Evolutionary conservation across 2,113 vertebrate species (phyloP).

Genomic region (Gambusia holbrooki): DNA sequence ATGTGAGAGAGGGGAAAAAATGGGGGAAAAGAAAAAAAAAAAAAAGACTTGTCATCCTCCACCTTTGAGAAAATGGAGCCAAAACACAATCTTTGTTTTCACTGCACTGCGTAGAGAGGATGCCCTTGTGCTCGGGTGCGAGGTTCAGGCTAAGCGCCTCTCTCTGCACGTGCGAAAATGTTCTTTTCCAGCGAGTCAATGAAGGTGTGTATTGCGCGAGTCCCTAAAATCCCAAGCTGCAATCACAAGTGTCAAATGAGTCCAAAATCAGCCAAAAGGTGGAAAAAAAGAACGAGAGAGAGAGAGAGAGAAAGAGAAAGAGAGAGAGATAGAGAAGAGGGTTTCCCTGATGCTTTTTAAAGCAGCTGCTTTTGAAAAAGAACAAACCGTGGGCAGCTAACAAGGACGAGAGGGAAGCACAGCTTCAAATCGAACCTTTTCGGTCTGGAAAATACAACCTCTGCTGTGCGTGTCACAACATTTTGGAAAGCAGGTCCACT

Average conservation of each 20-base stretch:
- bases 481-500: background rate
- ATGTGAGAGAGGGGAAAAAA: conserved; percentile 54
- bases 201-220: conserved; percentile 35
- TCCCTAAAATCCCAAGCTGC: conserved; percentile 46
- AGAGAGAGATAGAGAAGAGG: conserved; percentile 12
- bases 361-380: conserved; percentile 30
- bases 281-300: too few relatives aligned
- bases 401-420: conserved; percentile 13
- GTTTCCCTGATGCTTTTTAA: conserved; percentile 41
- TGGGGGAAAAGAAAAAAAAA: conserved; percentile 33
- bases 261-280: conserved; percentile 23
- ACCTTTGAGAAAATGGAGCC: conserved; percentile 56
- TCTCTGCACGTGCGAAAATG: background rate
- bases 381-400: conserved; percentile 32
- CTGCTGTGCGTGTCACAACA: background rate
- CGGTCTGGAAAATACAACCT: conserved; percentile 17
- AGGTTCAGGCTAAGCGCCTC: conserved; percentile 5
- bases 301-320: background rate
- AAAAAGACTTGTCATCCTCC: conserved; percentile 57
- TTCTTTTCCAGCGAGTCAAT: conserved; percentile 12
- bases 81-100: conserved; percentile 67
- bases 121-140: conserved; percentile 29
- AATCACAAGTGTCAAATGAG: conserved; percentile 47
- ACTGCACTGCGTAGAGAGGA: conserved; percentile 34
- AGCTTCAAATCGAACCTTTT: conserved; percentile 15